Conservation (phyloP, 2,797 vertebrate species). For the Phalloptychus januarius region DNA sequence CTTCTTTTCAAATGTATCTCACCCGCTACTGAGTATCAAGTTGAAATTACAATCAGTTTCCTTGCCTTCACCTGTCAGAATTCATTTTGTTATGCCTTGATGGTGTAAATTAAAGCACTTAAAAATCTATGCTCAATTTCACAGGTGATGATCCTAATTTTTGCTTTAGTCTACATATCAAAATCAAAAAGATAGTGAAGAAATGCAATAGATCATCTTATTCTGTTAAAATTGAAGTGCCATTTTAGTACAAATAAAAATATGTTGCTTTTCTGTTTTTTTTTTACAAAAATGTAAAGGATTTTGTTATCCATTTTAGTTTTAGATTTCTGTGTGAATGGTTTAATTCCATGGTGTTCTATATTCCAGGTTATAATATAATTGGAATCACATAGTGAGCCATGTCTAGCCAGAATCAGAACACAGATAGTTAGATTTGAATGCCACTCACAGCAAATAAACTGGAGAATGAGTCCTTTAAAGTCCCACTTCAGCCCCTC, state of each 20-base stretch:
- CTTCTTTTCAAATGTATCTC: background rate
- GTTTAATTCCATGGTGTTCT: background rate
- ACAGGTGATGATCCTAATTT: background rate
- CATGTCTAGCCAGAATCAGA: background rate
- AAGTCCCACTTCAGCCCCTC: conserved; percentile 27
- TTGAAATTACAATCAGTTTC: background rate
- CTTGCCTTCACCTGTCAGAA: background rate
- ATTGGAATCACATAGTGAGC: background rate
- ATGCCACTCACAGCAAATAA: conserved; percentile 28
- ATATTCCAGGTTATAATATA: background rate
- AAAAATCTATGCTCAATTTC: background rate
- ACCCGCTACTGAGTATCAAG: background rate
- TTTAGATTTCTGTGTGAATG: background rate
- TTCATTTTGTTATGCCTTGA: background rate
- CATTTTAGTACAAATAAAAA: background rate
- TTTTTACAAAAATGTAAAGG: background rate
- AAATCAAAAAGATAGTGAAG: background rate
- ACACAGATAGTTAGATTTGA: conserved; percentile 17
- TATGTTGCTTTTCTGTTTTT: background rate
- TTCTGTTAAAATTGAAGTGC: background rate
- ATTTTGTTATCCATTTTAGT: background rate
- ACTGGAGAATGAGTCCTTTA: conserved; percentile 3
- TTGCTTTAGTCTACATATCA: background rate
- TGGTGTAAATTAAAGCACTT: background rate
- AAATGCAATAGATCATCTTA: background rate